Evolutionary conservation across 1,140 invertebrate genomes (phyloP).

Genomic region (Drosophila navojoa): DNA sequence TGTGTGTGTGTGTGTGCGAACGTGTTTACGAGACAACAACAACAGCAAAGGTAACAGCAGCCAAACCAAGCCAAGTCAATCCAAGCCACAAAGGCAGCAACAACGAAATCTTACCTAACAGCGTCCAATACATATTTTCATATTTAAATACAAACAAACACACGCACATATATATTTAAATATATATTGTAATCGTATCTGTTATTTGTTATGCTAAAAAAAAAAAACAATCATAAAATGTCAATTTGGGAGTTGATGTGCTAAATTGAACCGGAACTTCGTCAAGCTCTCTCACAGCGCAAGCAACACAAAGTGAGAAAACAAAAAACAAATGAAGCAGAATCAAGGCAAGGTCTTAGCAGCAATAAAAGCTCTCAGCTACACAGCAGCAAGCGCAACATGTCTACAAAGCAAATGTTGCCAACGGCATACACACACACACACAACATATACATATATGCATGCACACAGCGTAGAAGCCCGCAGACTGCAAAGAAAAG

Average conservation of each 20-base stretch:
- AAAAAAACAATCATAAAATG: constrained; percentile 7
- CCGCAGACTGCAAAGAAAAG: constrained; percentile 65
- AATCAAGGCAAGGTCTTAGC: constrained; percentile 33
- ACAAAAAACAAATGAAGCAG: constrained; percentile 11
- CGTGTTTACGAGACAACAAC: constrained; percentile 71
- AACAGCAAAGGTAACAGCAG: constrained; percentile 39
- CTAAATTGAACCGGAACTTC: constrained; percentile 14
- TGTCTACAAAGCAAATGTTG: constrained; percentile 25
- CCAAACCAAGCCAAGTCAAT: constrained; percentile 15
- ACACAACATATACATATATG: background rate
- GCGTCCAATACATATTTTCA: constrained; percentile 27
- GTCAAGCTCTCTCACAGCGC: constrained; percentile 1
- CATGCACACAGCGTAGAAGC: constrained; percentile 1
- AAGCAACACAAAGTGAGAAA: constrained; percentile 1
- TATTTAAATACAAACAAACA: background rate
- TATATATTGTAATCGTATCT: constrained; percentile 22
- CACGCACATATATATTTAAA: constrained; percentile 17
- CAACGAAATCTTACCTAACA: constrained; percentile 72
- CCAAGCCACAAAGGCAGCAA: constrained; percentile 26
- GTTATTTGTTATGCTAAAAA: constrained; percentile 30
- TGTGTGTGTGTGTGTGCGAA: constrained; percentile 49
- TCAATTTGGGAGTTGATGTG: constrained; percentile 23
- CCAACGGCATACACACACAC: background rate
- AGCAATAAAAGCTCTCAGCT: constrained; percentile 23
- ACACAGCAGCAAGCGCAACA: constrained; percentile 4